Base-by-base conservation (phyloP, 1,140 invertebrate species). In the Diorhabda sublineata region DNA sequence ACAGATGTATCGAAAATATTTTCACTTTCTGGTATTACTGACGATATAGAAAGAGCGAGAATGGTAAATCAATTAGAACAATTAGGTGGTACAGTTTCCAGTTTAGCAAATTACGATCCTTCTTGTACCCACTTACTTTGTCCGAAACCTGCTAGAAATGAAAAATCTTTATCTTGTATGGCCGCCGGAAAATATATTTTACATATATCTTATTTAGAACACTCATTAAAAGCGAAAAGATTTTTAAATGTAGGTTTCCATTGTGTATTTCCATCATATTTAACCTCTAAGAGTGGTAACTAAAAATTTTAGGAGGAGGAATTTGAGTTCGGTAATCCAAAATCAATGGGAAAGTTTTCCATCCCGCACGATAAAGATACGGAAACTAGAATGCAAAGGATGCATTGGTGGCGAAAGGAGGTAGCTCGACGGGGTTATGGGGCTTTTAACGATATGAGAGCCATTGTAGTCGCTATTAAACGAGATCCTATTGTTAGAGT, bases 101-200 rank as follows among this genome's bases (percentile, higher is more conserved):
- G 87, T 43, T 81, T 84, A 4, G 76, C 82, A 1, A 84, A 85
- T 73, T 90, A 89, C 74, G 92, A 95, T 78, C 76, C 81, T 0
- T 79, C 79, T 1, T 88, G 88, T 59, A 95, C 92, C 1, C 94
- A 97, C 81, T 80, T 96, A 5, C 80, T 97, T 42, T 90, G 91
- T 69, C 81, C 87, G 41, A 87, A 86, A 69, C 89, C 90, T 0
- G 84, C 86, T 9, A 87, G 92, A 71, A 95, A 92, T 78, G 94
- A 97, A 83, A 96, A 96, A 82, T 87, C 92, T 81, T 83, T 97
- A 2, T 88, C 89, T 3, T 90, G 89, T 72, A 87, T 97, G 52
- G 94, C 95, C 0, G 85, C 90, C 0, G 95, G 95, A 42, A 92
- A 93, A 77, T 96, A 93, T 94, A 85, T 97, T 2, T 79, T 97